phyloP scores from a whole-genome alignment of 2,113 vertebrate species.

The Campylomormyrus tamandua region DNA sequence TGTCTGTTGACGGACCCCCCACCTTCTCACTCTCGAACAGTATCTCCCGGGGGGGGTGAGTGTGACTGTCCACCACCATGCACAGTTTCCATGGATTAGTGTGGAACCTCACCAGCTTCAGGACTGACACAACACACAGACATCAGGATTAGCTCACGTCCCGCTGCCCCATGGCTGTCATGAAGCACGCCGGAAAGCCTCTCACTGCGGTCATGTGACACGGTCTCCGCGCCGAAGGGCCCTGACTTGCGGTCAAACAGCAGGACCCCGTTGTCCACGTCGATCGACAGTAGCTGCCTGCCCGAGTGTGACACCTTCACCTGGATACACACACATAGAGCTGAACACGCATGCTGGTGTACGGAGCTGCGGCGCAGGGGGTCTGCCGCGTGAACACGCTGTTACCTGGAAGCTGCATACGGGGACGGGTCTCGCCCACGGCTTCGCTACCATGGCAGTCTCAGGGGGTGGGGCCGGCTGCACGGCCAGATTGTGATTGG shows the following conservation, averaged over 20 bases:
- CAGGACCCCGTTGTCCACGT: constrained; percentile 65
- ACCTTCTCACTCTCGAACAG: constrained; percentile 67
- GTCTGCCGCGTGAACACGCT: neutral
- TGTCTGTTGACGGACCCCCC: neutral
- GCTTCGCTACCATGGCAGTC: constrained; percentile 34
- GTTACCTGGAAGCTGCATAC: constrained; percentile 71
- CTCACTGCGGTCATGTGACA: constrained; percentile 71
- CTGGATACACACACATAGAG: constrained; percentile 39
- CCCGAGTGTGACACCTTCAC: constrained; percentile 68
- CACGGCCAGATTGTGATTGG: constrained; percentile 64
- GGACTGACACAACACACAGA: constrained; percentile 52
- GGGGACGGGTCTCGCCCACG: constrained; percentile 45
- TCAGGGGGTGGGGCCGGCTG: constrained; percentile 47
- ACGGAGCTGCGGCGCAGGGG: neutral
- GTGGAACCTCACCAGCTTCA: constrained; percentile 77
- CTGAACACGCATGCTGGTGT: neutral
- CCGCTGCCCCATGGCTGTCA: neutral
- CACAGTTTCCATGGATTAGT: constrained; percentile 63
- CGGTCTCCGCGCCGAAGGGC: constrained; percentile 54
- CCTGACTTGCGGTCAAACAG: constrained; percentile 57
- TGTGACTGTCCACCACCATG: constrained; percentile 66
- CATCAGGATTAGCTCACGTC: neutral
- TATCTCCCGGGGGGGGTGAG: constrained; percentile 63
- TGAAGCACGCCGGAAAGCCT: neutral
- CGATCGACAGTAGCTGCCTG: constrained; percentile 59